phyloP scores from a whole-genome alignment of 2,888 invertebrate genomes.

The Leptopilina syphax region DNA sequence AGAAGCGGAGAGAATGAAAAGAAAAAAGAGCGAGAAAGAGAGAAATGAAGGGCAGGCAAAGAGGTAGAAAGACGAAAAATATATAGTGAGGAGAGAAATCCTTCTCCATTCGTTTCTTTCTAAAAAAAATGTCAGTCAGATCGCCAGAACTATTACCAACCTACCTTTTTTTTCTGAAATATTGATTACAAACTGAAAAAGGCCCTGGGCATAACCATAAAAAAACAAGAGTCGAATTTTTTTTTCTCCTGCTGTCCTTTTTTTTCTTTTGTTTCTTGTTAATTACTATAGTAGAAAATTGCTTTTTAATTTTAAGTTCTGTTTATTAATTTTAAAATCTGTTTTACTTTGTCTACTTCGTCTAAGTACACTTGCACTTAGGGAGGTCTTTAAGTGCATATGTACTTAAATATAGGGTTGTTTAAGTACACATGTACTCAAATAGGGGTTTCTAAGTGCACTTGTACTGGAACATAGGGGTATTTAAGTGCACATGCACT shows the following conservation, averaged over 20 bases:
- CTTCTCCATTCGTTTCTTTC: constrained; percentile 65
- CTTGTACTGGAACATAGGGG: too few species aligned
- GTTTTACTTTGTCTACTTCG: too few species aligned
- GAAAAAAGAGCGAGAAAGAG: constrained; percentile 36
- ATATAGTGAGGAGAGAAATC: constrained; percentile 54
- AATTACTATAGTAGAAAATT: too few species aligned
- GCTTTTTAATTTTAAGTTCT: too few species aligned
- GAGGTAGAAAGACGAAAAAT: constrained; percentile 8
- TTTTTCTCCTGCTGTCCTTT: background rate
- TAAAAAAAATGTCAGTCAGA: constrained; percentile 50
- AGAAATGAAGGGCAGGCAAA: constrained; percentile 50
- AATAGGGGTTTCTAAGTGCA: too few species aligned
- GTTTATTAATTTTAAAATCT: too few species aligned
- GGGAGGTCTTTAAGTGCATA: too few species aligned
- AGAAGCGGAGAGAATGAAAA: constrained; percentile 44
- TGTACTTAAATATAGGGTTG: too few species aligned
- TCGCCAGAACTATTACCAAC: constrained; percentile 50
- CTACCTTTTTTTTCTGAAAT: constrained; percentile 68
- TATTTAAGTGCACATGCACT: too few species aligned
- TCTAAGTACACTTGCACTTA: too few species aligned
- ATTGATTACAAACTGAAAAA: constrained; percentile 68
- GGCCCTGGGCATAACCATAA: constrained; percentile 64
- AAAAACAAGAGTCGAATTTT: constrained; percentile 48
- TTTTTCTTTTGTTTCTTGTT: constrained; percentile 25
- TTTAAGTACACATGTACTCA: too few species aligned